Evolutionary conservation across 2,888 invertebrate species (phyloP).

Genomic region (Andrena chrysosceles): DNA sequence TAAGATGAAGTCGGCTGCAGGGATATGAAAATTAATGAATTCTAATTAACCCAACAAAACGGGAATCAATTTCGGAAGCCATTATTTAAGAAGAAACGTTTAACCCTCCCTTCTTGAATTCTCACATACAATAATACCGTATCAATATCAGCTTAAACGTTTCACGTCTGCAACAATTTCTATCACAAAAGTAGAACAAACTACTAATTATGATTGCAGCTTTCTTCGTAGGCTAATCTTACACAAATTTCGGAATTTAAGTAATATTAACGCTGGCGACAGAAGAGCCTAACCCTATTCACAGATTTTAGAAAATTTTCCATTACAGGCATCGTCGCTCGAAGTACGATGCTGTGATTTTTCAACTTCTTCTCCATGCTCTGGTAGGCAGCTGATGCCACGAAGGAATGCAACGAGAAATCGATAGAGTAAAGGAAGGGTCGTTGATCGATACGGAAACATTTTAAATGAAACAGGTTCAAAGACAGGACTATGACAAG

Average conservation of each 20-base stretch:
- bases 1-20: constrained; percentile 50
- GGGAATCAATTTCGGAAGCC: constrained; percentile 45
- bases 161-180: constrained; percentile 9
- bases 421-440: not conserved
- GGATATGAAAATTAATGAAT: constrained; percentile 78
- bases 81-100: not conserved
- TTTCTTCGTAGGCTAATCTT: not conserved
- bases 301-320: too few species aligned
- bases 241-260: not conserved
- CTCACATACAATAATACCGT: constrained; percentile 2
- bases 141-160: constrained; percentile 16
- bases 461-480: constrained; percentile 17
- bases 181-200: not conserved
- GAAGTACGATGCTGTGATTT: too few species aligned
- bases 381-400: not conserved
- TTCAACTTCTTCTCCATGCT: not conserved
- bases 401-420: not conserved
- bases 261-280: not conserved
- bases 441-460: not conserved
- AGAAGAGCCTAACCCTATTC: too few species aligned
- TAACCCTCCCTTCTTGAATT: not conserved
- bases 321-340: too few species aligned
- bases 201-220: constrained; percentile 25
- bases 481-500: not conserved
- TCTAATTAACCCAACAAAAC: constrained; percentile 81